Conservation (phyloP, 2,888 invertebrate genomes). For the Sarcophaga rosellei region DNA sequence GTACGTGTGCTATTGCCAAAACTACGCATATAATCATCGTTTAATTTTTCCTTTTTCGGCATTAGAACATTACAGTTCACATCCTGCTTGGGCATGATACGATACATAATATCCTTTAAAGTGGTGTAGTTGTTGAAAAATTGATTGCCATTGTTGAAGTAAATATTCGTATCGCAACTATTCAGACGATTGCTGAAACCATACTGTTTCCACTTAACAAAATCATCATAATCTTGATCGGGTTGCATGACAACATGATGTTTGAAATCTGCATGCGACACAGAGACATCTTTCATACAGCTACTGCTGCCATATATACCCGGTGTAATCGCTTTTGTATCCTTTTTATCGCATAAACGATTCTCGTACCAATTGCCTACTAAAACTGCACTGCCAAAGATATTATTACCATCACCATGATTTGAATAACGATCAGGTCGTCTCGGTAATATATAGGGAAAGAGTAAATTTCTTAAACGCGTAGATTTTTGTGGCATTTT, state of each 20-base stretch:
- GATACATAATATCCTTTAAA: slow-evolving; percentile 68
- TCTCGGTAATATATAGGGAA: neutral
- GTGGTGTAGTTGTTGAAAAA: slow-evolving; percentile 69
- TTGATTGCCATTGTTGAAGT: slow-evolving; percentile 67
- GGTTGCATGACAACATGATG: neutral
- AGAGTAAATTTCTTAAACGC: neutral
- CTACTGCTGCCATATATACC: slow-evolving; percentile 63
- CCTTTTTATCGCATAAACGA: slow-evolving; percentile 60
- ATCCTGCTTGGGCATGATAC: slow-evolving; percentile 58
- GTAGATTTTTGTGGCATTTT: neutral
- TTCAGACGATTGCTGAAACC: slow-evolving; percentile 68
- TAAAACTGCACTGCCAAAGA: slow-evolving; percentile 67
- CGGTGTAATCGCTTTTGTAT: slow-evolving; percentile 66
- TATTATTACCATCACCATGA: slow-evolving; percentile 37
- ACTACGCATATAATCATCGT: slow-evolving; percentile 66
- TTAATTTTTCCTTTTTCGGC: neutral
- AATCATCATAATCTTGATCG: slow-evolving; percentile 26
- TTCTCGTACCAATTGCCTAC: slow-evolving; percentile 74
- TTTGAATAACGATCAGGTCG: neutral
- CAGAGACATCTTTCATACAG: slow-evolving; percentile 26
- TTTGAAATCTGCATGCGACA: slow-evolving; percentile 44
- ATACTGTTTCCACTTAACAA: slow-evolving; percentile 49
- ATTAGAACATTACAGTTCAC: neutral
- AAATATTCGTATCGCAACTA: slow-evolving; percentile 60
- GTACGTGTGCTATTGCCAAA: slow-evolving; percentile 70